phyloP scores from a whole-genome alignment of 1,140 invertebrate genomes.

The Parapsyche elsis region DNA sequence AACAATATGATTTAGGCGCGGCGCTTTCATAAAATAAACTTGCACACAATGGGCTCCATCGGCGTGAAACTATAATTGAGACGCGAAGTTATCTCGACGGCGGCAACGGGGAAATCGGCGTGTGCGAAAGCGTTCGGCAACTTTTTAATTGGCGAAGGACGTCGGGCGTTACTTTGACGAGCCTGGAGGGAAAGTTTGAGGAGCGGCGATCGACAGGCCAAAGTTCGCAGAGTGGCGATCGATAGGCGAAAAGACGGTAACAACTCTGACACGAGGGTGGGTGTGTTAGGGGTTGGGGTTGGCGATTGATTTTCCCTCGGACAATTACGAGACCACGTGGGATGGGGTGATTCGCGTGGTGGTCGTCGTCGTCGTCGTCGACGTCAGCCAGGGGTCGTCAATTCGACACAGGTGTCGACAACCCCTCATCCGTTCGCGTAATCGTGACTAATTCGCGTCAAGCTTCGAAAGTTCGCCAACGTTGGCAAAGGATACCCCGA shows the following conservation, averaged over 20 bases:
- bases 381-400: background rate
- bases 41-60: background rate
- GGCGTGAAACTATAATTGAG: background rate
- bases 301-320: too few relatives aligned
- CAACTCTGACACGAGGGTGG: too few relatives aligned
- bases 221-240: too few relatives aligned
- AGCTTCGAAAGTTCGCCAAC: background rate
- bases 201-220: too few relatives aligned
- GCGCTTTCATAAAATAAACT: too few relatives aligned
- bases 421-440: background rate
- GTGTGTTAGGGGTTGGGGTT: too few relatives aligned
- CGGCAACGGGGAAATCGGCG: background rate
- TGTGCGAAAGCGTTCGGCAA: background rate
- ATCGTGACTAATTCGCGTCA: background rate
- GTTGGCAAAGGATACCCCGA: background rate
- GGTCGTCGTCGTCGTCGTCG: too few relatives aligned
- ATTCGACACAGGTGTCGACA: constrained; percentile 2
- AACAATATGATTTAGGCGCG: background rate
- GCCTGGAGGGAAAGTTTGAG: too few relatives aligned
- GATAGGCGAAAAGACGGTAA: too few relatives aligned
- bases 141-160: constrained; percentile 7
- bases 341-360: too few relatives aligned
- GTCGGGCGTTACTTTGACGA: background rate
- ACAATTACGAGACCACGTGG: too few relatives aligned
- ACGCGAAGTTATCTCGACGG: background rate